Conservation (phyloP, 2,113 vertebrate species). For the Rhea americana region DNA sequence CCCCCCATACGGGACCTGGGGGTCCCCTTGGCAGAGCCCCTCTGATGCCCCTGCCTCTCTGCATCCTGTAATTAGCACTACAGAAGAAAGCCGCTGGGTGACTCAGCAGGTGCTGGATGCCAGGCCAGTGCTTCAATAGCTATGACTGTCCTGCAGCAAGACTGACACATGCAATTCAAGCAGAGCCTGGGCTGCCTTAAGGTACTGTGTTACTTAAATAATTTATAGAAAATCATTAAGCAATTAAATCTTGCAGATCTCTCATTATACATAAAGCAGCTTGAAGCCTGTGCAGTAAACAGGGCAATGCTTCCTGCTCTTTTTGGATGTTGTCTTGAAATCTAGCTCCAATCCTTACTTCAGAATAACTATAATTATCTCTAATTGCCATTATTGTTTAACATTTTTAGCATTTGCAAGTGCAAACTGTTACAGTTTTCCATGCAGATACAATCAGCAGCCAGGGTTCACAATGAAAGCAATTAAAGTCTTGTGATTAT, state of each 20-base stretch:
- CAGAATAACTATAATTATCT: conserved; percentile 61
- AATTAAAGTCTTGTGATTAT: conserved; percentile 55
- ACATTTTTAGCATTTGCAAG: conserved; percentile 58
- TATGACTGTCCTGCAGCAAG: background rate
- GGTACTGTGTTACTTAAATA: background rate
- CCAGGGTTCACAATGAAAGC: conserved; percentile 35
- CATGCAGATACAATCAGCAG: conserved; percentile 19
- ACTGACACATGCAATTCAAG: background rate
- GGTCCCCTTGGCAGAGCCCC: too few relatives aligned
- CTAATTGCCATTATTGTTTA: conserved; percentile 68
- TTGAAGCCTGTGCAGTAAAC: conserved; percentile 22
- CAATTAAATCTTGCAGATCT: conserved; percentile 20
- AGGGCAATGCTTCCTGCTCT: background rate
- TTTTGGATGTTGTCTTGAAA: conserved; percentile 24
- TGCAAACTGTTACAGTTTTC: conserved; percentile 37
- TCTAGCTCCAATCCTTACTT: conserved; percentile 26
- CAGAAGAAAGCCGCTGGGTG: background rate
- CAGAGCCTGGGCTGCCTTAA: background rate
- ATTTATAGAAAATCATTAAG: conserved; percentile 42
- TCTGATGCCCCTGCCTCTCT: background rate
- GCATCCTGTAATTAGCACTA: background rate
- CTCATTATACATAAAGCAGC: background rate
- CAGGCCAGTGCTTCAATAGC: background rate
- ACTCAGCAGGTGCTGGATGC: background rate
- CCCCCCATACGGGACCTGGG: background rate